Evolutionary conservation across 2,113 vertebrate species (phyloP).

Genomic region (Sylvietta virens): DNA sequence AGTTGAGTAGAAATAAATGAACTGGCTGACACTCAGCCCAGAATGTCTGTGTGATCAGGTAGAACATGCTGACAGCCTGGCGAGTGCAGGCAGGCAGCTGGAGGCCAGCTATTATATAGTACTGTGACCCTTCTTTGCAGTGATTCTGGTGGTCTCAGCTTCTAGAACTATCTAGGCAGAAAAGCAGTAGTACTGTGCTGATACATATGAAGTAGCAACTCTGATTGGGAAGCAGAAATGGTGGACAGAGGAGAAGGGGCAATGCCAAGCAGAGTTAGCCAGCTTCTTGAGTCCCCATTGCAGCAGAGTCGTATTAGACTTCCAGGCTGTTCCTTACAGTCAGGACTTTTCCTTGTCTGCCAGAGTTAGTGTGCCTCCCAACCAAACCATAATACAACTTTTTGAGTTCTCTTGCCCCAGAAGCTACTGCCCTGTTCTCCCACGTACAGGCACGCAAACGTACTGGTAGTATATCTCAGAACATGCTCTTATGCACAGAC

Average conservation of each 20-base stretch:
- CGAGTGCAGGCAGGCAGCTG: not conserved
- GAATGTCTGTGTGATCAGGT: not conserved
- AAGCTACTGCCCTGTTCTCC: not conserved
- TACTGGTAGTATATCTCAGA: not conserved
- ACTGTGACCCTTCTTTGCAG: not conserved
- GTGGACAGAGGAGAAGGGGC: not conserved
- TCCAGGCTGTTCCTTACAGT: not conserved
- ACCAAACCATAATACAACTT: not conserved
- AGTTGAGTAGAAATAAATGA: not conserved
- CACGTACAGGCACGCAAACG: rapidly evolving
- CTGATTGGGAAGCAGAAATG: not conserved
- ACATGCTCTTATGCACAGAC: not conserved
- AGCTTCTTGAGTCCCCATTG: not conserved
- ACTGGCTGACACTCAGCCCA: not conserved
- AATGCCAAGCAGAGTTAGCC: not conserved
- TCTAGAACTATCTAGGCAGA: not conserved
- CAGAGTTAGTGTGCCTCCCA: not conserved
- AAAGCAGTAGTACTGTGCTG: rapidly evolving
- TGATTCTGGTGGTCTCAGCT: not conserved
- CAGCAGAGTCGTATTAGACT: not conserved
- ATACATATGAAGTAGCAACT: not conserved
- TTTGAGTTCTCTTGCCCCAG: not conserved
- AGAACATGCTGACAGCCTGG: not conserved
- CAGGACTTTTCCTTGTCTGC: not conserved
- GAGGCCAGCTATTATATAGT: not conserved